Conservation (phyloP, 2,888 invertebrate genomes). For the Leptothorax acervorum region DNA sequence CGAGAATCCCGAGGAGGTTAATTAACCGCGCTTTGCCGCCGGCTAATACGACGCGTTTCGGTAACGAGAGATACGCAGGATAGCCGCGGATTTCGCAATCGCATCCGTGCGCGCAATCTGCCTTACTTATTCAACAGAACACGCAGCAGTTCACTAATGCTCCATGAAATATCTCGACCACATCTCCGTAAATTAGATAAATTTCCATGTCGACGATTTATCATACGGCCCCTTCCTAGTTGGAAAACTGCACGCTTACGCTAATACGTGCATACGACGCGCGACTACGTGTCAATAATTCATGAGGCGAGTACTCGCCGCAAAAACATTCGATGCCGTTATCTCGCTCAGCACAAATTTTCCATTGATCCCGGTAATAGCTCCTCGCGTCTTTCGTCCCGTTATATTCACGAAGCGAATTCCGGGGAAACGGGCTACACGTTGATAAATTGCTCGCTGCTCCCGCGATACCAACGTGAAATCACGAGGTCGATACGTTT, state of each 20-base stretch:
- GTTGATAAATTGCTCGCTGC: constrained; percentile 41
- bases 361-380: constrained; percentile 44
- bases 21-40: constrained; percentile 63
- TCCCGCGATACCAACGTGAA: constrained; percentile 30
- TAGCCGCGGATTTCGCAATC: background rate
- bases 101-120: constrained; percentile 17
- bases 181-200: constrained; percentile 37
- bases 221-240: constrained; percentile 9
- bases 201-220: constrained; percentile 37
- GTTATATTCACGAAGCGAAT: constrained; percentile 40
- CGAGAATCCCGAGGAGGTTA: constrained; percentile 54
- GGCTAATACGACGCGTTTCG: constrained; percentile 29
- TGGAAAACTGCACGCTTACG: background rate
- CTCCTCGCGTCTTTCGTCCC: constrained; percentile 33
- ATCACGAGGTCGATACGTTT: constrained; percentile 42
- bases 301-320: constrained; percentile 1
- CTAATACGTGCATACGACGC: constrained; percentile 23
- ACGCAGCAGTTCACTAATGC: background rate
- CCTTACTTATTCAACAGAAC: constrained; percentile 3
- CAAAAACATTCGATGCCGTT: constrained; percentile 19
- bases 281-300: constrained; percentile 42
- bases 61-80: constrained; percentile 31
- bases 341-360: constrained; percentile 37
- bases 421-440: background rate
- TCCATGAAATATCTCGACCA: background rate